These are phyloP conservation scores for Crotalus viridis DNA, from an alignment of 2,113 vertebrate species.

Conservation along the genomic window DNA sequence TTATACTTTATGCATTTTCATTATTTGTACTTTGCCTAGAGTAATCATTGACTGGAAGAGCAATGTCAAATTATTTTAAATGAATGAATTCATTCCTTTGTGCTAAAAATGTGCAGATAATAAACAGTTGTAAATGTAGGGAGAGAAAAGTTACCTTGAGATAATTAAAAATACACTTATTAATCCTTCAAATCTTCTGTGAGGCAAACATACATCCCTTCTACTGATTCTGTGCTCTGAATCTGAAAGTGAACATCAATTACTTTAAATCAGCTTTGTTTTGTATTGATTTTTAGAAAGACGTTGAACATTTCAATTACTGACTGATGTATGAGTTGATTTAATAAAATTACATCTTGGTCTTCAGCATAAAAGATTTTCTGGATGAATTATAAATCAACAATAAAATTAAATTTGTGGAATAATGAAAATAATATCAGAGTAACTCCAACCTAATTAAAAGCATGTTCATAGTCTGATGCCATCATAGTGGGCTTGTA, in stretches of 20 bases:
- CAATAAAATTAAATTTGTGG: neutral
- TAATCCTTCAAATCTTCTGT: conserved; percentile 38
- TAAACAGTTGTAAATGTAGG: neutral
- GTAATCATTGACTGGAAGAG: neutral
- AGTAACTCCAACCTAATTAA: neutral
- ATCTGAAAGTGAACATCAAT: conserved; percentile 1
- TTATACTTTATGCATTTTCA: neutral
- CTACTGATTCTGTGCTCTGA: conserved; percentile 5
- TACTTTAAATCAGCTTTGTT: neutral
- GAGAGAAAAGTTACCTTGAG: conserved; percentile 18
- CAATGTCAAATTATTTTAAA: neutral
- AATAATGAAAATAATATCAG: neutral
- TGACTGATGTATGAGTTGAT: neutral
- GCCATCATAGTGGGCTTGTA: neutral
- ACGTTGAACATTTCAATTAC: neutral
- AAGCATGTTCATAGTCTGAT: neutral
- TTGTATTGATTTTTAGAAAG: neutral
- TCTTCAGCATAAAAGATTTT: neutral
- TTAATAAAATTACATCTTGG: neutral
- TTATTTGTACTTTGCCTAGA: neutral
- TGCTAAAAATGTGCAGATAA: neutral
- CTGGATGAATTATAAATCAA: neutral
- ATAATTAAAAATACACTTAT: neutral
- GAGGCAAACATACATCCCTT: conserved; percentile 26
- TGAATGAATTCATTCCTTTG: neutral